These are phyloP conservation scores for Morinoia aosen DNA, from an alignment of 2,888 invertebrate genomes.

Conservation along the genomic window DNA sequence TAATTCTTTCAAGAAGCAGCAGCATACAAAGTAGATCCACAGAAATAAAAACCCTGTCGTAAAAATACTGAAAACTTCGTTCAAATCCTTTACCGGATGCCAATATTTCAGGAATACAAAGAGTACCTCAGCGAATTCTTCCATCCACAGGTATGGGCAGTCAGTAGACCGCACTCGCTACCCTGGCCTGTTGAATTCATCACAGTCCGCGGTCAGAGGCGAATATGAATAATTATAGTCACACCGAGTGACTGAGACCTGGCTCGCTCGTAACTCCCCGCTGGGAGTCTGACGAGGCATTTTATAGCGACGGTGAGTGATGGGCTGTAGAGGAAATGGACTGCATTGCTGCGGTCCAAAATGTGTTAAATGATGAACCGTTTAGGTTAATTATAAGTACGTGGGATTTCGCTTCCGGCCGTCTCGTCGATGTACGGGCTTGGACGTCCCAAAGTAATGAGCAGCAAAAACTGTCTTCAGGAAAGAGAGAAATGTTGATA, in stretches of 20 bases:
- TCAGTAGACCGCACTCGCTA: neutral
- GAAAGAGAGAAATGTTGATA: no score
- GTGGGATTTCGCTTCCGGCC: neutral
- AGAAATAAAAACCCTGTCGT: neutral
- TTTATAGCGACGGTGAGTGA: neutral
- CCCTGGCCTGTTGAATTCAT: neutral
- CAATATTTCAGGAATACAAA: neutral
- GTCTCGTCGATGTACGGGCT: no score
- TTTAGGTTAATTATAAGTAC: neutral
- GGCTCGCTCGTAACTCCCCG: neutral
- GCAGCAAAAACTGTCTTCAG: no score
- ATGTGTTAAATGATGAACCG: neutral
- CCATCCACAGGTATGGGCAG: neutral
- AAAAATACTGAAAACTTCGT: neutral
- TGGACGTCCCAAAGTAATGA: no score
- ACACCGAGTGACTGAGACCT: neutral
- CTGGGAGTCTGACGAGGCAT: neutral
- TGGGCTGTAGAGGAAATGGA: neutral
- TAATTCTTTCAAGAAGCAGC: no score
- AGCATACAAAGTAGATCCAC: no score
- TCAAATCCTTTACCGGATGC: neutral
- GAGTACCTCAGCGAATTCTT: neutral
- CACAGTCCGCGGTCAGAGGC: neutral
- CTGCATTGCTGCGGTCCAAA: neutral
- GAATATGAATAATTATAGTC: neutral